Evolutionary conservation across 1,140 invertebrate species (phyloP).

Genomic region (Lepidurus couesii): DNA sequence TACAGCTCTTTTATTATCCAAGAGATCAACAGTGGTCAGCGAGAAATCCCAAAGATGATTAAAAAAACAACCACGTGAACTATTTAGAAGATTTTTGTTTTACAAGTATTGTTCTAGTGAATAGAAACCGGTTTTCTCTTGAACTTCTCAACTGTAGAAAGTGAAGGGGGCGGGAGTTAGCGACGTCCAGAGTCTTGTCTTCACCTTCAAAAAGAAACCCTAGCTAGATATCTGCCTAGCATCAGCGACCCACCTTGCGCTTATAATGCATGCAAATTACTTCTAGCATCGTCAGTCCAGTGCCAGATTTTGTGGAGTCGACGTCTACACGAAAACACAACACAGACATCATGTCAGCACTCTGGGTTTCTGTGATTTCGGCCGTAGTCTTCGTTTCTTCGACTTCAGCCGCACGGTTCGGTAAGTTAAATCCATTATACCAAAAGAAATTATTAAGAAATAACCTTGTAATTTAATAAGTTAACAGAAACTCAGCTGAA

Average conservation of each 20-base stretch:
- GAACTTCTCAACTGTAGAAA: neutral
- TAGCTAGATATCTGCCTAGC: neutral
- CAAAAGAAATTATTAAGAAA: too few relatives aligned
- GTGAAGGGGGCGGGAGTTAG: slow-evolving; percentile 6
- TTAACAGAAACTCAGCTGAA: neutral
- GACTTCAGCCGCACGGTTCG: neutral
- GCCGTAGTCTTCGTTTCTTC: neutral
- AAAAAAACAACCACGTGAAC: neutral
- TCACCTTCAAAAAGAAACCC: neutral
- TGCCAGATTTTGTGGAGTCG: neutral
- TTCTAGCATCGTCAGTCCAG: neutral
- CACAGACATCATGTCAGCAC: neutral
- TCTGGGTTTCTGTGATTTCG: neutral
- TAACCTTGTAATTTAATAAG: too few relatives aligned
- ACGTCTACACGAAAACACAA: neutral
- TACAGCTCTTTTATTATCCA: neutral
- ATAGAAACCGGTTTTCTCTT: slow-evolving; percentile 5
- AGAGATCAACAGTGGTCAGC: neutral
- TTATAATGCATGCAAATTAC: slow-evolving; percentile 20
- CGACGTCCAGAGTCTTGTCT: neutral
- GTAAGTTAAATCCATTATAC: neutral
- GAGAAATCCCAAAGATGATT: neutral
- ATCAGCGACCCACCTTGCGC: neutral
- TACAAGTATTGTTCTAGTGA: neutral
- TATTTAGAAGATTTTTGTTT: neutral